Base-by-base conservation (phyloP, 2,113 vertebrate genomes). In the Lepidothrix coronata region DNA sequence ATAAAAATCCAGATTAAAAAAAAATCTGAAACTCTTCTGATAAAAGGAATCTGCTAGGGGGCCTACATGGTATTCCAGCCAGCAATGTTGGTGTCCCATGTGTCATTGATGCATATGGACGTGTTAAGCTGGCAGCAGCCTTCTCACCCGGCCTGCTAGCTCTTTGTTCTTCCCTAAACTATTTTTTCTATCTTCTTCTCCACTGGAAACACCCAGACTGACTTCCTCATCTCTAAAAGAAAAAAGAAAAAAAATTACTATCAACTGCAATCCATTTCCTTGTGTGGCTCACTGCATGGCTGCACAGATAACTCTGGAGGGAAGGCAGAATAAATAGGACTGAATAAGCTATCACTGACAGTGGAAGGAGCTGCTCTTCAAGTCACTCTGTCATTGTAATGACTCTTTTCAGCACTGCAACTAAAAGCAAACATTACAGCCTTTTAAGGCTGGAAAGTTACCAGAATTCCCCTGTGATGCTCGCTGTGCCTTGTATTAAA, bases 391-490 rank as follows among this genome's bases (percentile, higher is more conserved):
- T 78, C 71, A 30, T 15, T 20, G 49, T 82, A 85, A 90, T 41
- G 28, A 16, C 25, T 86, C 11, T 77, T 78, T 70, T 21, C 54
- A 76, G 46, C 25, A 3, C 4, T 14, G 41, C 81, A 88, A 82
- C 81, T 89, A 41, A 88, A 87, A 94, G 66, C 70, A 89, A 52
- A 57, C 51, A 71, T 82, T 73, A 88, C 8, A 73, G 52, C 44
- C 54, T 85, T 72, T 79, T 79, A 90, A 79, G 74, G 14, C 24
- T 89, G 65, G 54, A 75, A 82, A 91, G 49, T n/a, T 82, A 75
- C 20, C 35, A 85, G 27, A 81, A 79, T 61, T 57, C 24, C 23
- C 9, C 19, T 31, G 44, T 91, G 89, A 59, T 12, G 4, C 62
- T 92, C 14, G 2, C 41, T 43, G 41, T 83, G 62, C 62, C 52